These are phyloP conservation scores for Drosophila limbata DNA, from an alignment of 2,888 invertebrate species.

Conservation along the genomic window DNA sequence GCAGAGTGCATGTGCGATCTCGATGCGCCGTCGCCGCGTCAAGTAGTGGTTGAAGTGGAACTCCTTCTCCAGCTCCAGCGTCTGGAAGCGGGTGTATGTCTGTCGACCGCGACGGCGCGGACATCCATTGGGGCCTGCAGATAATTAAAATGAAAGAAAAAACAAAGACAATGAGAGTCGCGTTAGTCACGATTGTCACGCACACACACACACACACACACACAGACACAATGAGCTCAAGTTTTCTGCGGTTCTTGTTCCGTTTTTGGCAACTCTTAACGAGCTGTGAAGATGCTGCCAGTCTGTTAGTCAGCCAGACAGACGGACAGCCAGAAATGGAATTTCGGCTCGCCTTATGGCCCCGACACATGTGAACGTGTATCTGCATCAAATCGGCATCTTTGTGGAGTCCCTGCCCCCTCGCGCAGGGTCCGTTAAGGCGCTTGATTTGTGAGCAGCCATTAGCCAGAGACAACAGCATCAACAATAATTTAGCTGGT, in stretches of 20 bases:
- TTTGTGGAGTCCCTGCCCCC: constrained; percentile 7
- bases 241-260: constrained; percentile 24
- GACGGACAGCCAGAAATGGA: constrained; percentile 36
- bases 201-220: constrained; percentile 8
- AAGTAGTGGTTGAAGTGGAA: constrained; percentile 99
- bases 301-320: constrained; percentile 21
- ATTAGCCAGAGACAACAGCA: constrained; percentile 34
- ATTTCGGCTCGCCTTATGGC: constrained; percentile 30
- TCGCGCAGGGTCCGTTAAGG: too few relatives aligned
- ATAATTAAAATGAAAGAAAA: background rate
- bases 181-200: constrained; percentile 58
- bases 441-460: constrained; percentile 58
- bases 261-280: constrained; percentile 66
- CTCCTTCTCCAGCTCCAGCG: constrained; percentile 98
- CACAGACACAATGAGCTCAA: constrained; percentile 12
- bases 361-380: constrained; percentile 44
- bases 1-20: constrained; percentile 98
- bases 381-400: constrained; percentile 10
- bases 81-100: constrained; percentile 99
- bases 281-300: constrained; percentile 67
- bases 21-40: constrained; percentile 97
- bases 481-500: constrained; percentile 18
- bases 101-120: constrained; percentile 97
- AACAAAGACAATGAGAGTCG: constrained; percentile 58
- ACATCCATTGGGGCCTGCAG: constrained; percentile 97